phyloP scores from a whole-genome alignment of 1,140 invertebrate species.

The Zaprionus tsacasi region DNA sequence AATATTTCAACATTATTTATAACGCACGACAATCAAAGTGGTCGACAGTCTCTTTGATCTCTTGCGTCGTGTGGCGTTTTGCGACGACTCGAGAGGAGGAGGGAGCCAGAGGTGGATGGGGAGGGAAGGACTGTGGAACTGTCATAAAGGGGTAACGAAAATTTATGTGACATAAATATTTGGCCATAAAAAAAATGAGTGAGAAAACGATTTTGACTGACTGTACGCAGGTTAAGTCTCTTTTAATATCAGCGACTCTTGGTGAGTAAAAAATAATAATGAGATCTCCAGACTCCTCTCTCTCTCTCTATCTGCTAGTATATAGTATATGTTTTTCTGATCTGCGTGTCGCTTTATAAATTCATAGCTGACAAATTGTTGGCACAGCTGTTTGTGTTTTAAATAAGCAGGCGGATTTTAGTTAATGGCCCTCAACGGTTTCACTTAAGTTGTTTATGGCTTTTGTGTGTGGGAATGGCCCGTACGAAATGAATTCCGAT shows the following conservation, averaged over 20 bases:
- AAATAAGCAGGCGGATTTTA: conserved; percentile 75
- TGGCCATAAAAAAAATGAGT: conserved; percentile 60
- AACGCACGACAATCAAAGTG: conserved; percentile 64
- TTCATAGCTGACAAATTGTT: conserved; percentile 72
- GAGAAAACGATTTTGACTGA: conserved; percentile 53
- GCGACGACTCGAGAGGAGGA: neutral
- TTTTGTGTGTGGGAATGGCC: conserved; percentile 46
- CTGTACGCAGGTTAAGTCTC: conserved; percentile 60
- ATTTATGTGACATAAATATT: conserved; percentile 76
- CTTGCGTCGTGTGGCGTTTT: conserved; percentile 57
- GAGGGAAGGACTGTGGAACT: conserved; percentile 4
- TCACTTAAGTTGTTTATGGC: conserved; percentile 78
- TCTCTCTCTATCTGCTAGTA: neutral
- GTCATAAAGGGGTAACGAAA: conserved; percentile 58
- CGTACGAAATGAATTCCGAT: conserved; percentile 58
- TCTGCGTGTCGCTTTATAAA: conserved; percentile 20
- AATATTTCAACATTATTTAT: conserved; percentile 69
- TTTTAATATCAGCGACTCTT: conserved; percentile 41
- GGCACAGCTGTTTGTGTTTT: conserved; percentile 75
- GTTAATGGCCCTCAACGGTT: conserved; percentile 79
- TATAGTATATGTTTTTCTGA: neutral
- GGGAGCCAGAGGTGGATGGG: neutral
- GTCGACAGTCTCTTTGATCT: conserved; percentile 63
- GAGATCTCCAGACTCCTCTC: conserved; percentile 22
- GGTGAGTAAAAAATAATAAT: conserved; percentile 35